Evolutionary conservation across 2,797 vertebrate species (phyloP).

Genomic region (Falco rusticolus): DNA sequence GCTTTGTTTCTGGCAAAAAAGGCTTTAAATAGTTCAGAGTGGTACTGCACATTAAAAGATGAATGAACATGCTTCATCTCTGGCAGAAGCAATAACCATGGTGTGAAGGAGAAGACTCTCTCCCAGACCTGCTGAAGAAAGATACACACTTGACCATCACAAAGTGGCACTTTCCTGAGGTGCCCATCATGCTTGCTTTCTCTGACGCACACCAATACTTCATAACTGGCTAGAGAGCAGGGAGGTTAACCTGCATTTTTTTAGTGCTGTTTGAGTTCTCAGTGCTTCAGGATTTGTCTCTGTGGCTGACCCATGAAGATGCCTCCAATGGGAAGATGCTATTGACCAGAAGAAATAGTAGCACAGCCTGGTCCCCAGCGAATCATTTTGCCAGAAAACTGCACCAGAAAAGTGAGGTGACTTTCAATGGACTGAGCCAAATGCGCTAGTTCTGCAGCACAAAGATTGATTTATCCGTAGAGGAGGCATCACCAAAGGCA

Average conservation of each 20-base stretch:
- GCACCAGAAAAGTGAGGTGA: not conserved
- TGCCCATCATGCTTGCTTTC: not conserved
- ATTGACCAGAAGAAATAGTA: not conserved
- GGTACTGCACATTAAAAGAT: not conserved
- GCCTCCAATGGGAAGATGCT: not conserved
- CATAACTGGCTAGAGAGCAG: not conserved
- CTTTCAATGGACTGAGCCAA: not conserved
- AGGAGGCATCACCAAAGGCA: not conserved
- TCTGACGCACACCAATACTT: not conserved
- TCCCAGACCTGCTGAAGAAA: not conserved
- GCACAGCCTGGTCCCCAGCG: not conserved
- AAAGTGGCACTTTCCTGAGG: not conserved
- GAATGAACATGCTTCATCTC: not conserved
- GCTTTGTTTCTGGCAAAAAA: not conserved
- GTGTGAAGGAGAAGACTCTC: not conserved
- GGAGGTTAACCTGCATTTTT: not conserved
- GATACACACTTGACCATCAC: rapidly evolving
- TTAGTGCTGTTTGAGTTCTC: not conserved
- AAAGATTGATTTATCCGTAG: not conserved
- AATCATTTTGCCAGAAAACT: not conserved
- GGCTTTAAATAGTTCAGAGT: not conserved
- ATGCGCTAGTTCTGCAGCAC: not conserved
- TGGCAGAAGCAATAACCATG: not conserved
- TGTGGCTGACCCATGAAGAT: not conserved
- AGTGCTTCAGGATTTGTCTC: not conserved